Evolutionary conservation across 35 echinoderm and acorn worm species (phyloP), one percentile per base, ranked within the genome.

Genomic region (Diadema setosum): DNA sequence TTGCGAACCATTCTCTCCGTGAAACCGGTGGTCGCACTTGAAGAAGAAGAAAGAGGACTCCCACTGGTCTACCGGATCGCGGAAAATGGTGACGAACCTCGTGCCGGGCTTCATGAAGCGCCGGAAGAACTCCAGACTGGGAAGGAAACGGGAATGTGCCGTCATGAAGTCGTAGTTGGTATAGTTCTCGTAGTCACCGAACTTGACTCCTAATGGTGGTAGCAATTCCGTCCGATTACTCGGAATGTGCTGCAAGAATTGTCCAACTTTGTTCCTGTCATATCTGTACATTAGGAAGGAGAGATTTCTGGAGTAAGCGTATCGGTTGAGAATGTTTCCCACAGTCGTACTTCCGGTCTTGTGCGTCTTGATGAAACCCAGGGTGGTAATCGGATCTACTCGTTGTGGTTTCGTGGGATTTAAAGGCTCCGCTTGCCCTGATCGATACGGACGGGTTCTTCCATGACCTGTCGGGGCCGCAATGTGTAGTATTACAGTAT

Each of bases 341-440:
- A 88, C 25, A 16, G 91, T 93, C 3, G 91, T 93, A 57, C 91
- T 93, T 35, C 75, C 91, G 18, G 91, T 93, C 43, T 93, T 93
- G 33, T 93, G 91, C 14, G 91, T 93, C 58, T 93, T 93, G 21
- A 93, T 80, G 34, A 93, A 93, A 3, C 44, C 86, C 39, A 93
- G 59, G 40, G n/a, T n/a, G n/a, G n/a, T n/a, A n/a, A n/a, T n/a
- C n/a, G n/a, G n/a, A n/a, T n/a, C n/a, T n/a, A n/a, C n/a, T n/a
- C n/a, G n/a, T n/a, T n/a, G n/a, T n/a, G n/a, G n/a, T n/a, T n/a
- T n/a, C n/a, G n/a, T n/a, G n/a, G n/a, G n/a, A n/a, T n/a, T n/a
- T n/a, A n/a, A n/a, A n/a, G n/a, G n/a, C n/a, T n/a, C n/a, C n/a
- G n/a, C n/a, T n/a, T n/a, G n/a, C n/a, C n/a, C n/a, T n/a, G n/a